These are phyloP conservation scores for Scelioninae gen. 1 DNA, from an alignment of 2,888 invertebrate species.

Conservation along the genomic window DNA sequence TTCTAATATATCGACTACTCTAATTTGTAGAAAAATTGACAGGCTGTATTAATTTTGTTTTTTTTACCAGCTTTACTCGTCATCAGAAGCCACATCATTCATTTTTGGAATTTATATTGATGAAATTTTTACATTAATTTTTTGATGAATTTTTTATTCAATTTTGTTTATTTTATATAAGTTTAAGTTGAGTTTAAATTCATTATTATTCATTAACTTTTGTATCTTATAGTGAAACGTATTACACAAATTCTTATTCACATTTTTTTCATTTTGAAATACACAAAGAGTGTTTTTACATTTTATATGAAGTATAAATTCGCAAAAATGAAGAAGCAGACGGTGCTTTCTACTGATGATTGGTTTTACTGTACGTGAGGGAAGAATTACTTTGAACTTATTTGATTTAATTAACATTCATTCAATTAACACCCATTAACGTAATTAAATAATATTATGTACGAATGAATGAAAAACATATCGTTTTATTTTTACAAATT, in stretches of 20 bases:
- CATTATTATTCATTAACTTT: too few species aligned
- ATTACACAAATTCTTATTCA: too few species aligned
- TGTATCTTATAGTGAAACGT: too few species aligned
- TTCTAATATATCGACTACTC: conserved; percentile 10
- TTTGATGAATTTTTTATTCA: background rate
- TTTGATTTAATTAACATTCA: conserved; percentile 2
- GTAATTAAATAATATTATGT: too few species aligned
- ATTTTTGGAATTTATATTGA: conserved; percentile 37
- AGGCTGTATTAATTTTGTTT: conserved; percentile 16
- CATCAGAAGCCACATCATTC: conserved; percentile 44
- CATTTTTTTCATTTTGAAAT: background rate
- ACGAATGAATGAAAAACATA: too few species aligned
- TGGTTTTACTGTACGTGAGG: conserved; percentile 12
- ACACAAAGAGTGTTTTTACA: background rate
- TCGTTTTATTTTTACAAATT: background rate
- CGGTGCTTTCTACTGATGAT: conserved; percentile 50
- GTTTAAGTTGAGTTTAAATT: too few species aligned
- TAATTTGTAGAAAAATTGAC: background rate
- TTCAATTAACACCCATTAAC: background rate
- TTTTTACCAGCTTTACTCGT: conserved; percentile 49
- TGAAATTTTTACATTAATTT: background rate
- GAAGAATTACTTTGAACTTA: conserved; percentile 26
- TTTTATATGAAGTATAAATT: conserved; percentile 21
- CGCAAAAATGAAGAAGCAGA: conserved; percentile 21
- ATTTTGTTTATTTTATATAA: too few species aligned